Evolutionary conservation across 1,140 invertebrate species (phyloP).

Genomic region (Scaptomyza hsui): DNA sequence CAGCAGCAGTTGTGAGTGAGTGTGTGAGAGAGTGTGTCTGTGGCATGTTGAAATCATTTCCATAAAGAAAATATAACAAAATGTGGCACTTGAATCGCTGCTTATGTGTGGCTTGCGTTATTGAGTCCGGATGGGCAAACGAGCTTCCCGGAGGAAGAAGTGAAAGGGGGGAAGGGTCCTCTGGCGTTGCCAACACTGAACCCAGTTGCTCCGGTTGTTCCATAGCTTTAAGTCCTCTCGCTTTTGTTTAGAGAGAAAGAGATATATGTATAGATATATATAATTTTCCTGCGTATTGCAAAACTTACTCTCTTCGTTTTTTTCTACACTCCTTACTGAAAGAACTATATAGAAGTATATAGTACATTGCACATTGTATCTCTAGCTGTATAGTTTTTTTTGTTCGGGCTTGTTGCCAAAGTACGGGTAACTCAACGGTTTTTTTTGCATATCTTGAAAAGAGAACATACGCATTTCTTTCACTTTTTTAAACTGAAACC

Average conservation of each 20-base stretch:
- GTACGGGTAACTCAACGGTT: slow-evolving; percentile 65
- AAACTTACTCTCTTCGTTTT: slow-evolving; percentile 17
- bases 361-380: slow-evolving; percentile 62
- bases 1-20: neutral
- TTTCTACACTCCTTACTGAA: slow-evolving; percentile 1
- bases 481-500: slow-evolving; percentile 23
- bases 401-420: slow-evolving; percentile 13
- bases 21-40: slow-evolving; percentile 4
- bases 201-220: slow-evolving; percentile 17
- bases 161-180: neutral
- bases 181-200: slow-evolving; percentile 21
- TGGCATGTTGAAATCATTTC: slow-evolving; percentile 19
- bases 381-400: slow-evolving; percentile 41
- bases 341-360: slow-evolving; percentile 30
- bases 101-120: slow-evolving; percentile 18
- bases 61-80: slow-evolving; percentile 32
- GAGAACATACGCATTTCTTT: slow-evolving; percentile 62
- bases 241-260: slow-evolving; percentile 69
- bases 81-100: slow-evolving; percentile 23
- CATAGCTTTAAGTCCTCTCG: slow-evolving; percentile 26
- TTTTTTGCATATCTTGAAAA: slow-evolving; percentile 78
- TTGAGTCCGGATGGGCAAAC: slow-evolving; percentile 18
- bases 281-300: slow-evolving; percentile 69
- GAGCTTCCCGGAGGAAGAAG: slow-evolving; percentile 32
- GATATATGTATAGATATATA: slow-evolving; percentile 22